Evolutionary conservation across 2,888 invertebrate species (phyloP).

Genomic region (Ophion slaviceki): DNA sequence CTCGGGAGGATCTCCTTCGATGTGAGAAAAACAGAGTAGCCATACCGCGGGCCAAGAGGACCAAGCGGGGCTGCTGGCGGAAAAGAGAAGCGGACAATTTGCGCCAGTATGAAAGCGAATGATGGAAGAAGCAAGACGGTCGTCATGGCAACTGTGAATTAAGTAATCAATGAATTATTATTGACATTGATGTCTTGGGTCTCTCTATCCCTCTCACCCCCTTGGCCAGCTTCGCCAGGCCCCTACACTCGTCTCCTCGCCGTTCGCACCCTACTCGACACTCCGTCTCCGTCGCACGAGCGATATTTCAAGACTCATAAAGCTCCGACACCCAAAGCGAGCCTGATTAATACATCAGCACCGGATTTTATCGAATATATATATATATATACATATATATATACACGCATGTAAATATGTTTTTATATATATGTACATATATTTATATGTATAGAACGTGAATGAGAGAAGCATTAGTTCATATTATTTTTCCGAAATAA

Average conservation of each 20-base stretch:
- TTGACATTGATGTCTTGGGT: constrained; percentile 83
- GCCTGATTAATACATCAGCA: constrained; percentile 80
- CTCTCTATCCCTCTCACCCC: constrained; percentile 60
- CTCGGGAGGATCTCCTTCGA: constrained; percentile 70
- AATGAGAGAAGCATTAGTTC: too few species aligned
- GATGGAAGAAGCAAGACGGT: constrained; percentile 76
- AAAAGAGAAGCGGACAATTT: constrained; percentile 74
- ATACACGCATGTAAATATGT: not conserved
- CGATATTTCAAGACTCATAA: constrained; percentile 80
- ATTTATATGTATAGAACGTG: not conserved
- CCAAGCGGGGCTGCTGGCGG: not conserved
- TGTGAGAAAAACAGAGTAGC: constrained; percentile 81
- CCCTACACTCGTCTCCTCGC: constrained; percentile 32
- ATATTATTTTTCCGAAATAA: too few species aligned
- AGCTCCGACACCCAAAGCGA: constrained; percentile 70
- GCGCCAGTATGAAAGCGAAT: constrained; percentile 72
- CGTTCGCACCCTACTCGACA: constrained; percentile 35
- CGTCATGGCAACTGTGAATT: constrained; percentile 82
- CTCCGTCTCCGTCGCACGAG: constrained; percentile 60
- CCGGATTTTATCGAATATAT: constrained; percentile 75
- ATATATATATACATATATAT: not conserved
- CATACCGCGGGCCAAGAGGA: constrained; percentile 64
- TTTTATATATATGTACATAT: not conserved
- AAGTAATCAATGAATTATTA: constrained; percentile 84
- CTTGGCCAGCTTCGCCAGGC: not conserved